phyloP scores from a whole-genome alignment of 2,888 invertebrate species.

The Onthophagus sagittarius region DNA sequence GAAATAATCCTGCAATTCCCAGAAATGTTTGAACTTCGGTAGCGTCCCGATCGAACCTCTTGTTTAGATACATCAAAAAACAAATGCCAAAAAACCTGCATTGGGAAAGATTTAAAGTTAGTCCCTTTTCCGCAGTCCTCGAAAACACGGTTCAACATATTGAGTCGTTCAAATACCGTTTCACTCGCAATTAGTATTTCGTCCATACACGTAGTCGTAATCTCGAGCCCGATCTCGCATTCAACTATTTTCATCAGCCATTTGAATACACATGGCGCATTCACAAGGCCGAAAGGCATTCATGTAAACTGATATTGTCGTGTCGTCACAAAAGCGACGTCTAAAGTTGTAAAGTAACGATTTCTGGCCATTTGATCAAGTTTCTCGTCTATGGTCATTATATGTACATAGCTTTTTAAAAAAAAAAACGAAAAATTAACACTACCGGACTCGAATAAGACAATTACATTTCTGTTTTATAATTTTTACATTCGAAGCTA shows the following conservation, averaged over 20 bases:
- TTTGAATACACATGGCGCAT: background rate
- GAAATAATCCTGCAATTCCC: slow-evolving; percentile 29
- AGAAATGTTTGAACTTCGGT: slow-evolving; percentile 28
- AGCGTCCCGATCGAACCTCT: slow-evolving; percentile 19
- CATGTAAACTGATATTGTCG: background rate
- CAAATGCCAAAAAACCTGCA: slow-evolving; percentile 34
- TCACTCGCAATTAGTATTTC: slow-evolving; percentile 9
- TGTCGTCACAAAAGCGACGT: too few relatives aligned
- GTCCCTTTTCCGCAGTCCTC: slow-evolving; percentile 20
- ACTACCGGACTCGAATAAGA: too few relatives aligned
- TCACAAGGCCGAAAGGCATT: background rate
- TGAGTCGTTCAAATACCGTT: background rate
- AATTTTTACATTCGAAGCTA: too few relatives aligned
- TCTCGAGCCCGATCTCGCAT: background rate
- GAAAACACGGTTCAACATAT: slow-evolving; percentile 18
- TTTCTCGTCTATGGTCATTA: too few relatives aligned
- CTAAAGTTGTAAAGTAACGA: too few relatives aligned
- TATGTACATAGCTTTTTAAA: too few relatives aligned
- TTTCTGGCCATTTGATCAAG: too few relatives aligned
- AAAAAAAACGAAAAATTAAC: too few relatives aligned
- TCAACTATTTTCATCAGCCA: background rate
- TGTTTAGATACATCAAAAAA: slow-evolving; percentile 28
- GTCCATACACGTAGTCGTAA: slow-evolving; percentile 6
- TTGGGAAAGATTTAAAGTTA: slow-evolving; percentile 35
- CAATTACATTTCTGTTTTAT: too few relatives aligned